Evolutionary conservation across 2,888 invertebrate genomes (phyloP).

Genomic region (Athalia cordata): DNA sequence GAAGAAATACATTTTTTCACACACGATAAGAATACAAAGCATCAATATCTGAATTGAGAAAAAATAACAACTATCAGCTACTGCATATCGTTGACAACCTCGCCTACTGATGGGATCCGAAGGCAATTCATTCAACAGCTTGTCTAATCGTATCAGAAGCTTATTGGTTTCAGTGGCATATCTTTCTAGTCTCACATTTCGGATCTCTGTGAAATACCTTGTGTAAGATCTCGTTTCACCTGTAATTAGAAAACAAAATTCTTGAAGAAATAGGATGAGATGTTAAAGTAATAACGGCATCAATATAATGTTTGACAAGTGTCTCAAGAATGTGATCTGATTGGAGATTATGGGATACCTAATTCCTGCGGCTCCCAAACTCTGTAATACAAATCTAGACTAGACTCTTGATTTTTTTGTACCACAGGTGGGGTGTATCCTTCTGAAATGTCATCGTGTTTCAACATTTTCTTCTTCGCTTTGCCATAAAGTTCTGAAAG

Average conservation of each 20-base stretch:
- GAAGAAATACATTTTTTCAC: constrained; percentile 1
- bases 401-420: constrained; percentile 51
- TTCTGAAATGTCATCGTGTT: constrained; percentile 79
- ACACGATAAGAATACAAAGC: neutral
- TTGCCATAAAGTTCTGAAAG: constrained; percentile 83
- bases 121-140: constrained; percentile 89
- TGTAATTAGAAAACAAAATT: constrained; percentile 53
- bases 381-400: constrained; percentile 59
- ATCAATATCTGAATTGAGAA: neutral
- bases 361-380: constrained; percentile 80
- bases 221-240: constrained; percentile 81
- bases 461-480: constrained; percentile 91
- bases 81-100: constrained; percentile 82
- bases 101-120: constrained; percentile 83
- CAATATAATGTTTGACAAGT: neutral
- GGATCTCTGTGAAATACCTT: constrained; percentile 83
- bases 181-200: constrained; percentile 86
- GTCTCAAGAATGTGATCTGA: neutral
- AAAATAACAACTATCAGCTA: constrained; percentile 52
- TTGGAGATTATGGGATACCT: constrained; percentile 68
- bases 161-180: constrained; percentile 97
- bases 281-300: too few relatives aligned
- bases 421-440: constrained; percentile 48
- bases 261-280: neutral
- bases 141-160: constrained; percentile 93